A percentile compares a stretch with the other conserved stretches of the same genome.
Conservation (phyloP, 2,888 invertebrate species). For the Hybos culiciformis region DNA sequence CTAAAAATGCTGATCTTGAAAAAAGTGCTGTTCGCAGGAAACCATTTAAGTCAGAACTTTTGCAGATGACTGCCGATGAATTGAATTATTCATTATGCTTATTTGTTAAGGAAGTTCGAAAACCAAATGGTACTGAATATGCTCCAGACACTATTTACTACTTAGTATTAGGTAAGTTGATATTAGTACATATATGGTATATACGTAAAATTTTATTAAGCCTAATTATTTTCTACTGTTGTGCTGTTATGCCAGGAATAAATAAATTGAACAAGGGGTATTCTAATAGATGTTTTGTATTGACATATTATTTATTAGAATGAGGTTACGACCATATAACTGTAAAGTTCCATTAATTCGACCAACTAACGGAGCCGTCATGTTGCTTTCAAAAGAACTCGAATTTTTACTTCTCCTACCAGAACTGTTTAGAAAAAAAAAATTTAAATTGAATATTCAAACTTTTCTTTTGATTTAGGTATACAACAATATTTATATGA, state of each 20-base stretch:
- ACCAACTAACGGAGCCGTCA: neutral
- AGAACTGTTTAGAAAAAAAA: neutral
- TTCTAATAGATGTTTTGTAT: too few relatives aligned
- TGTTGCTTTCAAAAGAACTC: too few relatives aligned
- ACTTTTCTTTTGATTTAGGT: conserved; percentile 39
- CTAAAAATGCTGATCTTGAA: conserved; percentile 76
- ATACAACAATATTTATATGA: conserved; percentile 90
- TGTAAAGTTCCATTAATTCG: too few relatives aligned
- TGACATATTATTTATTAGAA: too few relatives aligned
- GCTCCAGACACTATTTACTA: conserved; percentile 92
- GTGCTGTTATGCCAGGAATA: too few relatives aligned
- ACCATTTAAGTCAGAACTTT: conserved; percentile 75
- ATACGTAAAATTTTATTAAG: too few relatives aligned
- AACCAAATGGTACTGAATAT: conserved; percentile 84
- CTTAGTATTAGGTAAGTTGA: conserved; percentile 65
- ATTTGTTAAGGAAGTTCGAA: conserved; percentile 85
- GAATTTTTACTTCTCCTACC: too few relatives aligned
- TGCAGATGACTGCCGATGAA: conserved; percentile 81
- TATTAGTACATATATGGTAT: too few relatives aligned
- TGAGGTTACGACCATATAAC: too few relatives aligned
- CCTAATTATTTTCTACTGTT: too few relatives aligned
- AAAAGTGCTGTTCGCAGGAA: conserved; percentile 63
- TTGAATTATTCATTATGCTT: conserved; percentile 78
- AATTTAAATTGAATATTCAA: neutral
- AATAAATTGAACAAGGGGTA: too few relatives aligned